Evolutionary conservation across 2,113 vertebrate species (phyloP), one percentile per base, ranked within the genome.

Genomic region (Pleuronectes platessa): DNA sequence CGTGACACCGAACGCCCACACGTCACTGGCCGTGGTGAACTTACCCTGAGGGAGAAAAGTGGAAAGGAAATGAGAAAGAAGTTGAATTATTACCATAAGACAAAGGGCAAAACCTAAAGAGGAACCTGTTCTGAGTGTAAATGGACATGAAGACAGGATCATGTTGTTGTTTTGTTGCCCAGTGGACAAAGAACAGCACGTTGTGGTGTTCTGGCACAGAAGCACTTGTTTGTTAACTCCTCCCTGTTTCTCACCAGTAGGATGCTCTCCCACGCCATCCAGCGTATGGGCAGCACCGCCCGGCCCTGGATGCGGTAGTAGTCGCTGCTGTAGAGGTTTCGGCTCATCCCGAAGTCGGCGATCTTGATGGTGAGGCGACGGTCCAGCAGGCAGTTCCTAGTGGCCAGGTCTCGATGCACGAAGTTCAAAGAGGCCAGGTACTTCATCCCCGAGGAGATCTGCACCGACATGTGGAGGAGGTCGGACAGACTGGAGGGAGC

Each of bases 191-290:
- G 31, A 7, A 31, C 6, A 31, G 7, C 31, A 31, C 27, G 27
- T 31, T 31, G 27, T 31, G 27, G 27, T 31, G 5, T 31, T 31
- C 5, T 6, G 10, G 9, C 8, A 40, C 37, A 40, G 5, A 11
- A 12, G 40, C 40, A 42, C 10, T 12, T 42, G 20, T 47, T 47
- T 45, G 11, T 13, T 45, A 45, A 17, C 45, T 87, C 84, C 10
- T 42, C 40, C 15, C 47, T 18, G 47, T 6, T 18, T 7, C 47
- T 51, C 47, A 96, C 96, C 94, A 96, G 89, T 53, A 96, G 91
- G 79, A 96, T 96, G 84, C 96, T 96, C 88, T 96, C 96, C 96
- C 96, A 96, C 78, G 96, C 95, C 95, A 96, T 96, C 96, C 96
- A 96, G 2, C 96, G 94, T 21, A 96, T 96, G 0, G 96, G 96